phyloP scores from a whole-genome alignment of 2,797 vertebrate species.

The Scolopax bukidnonensis region DNA sequence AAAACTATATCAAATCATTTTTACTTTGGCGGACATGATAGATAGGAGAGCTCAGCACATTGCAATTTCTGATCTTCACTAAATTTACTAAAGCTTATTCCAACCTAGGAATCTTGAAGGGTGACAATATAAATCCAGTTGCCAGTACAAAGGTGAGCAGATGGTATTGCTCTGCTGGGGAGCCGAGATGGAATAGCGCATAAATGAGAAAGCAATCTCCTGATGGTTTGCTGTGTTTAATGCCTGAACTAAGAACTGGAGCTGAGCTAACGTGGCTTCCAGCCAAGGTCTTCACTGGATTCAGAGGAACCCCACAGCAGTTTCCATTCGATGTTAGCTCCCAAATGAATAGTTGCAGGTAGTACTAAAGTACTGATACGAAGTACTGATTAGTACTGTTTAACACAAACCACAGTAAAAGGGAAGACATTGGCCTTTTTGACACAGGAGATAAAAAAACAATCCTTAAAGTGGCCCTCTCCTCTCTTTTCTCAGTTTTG shows the following conservation, averaged over 20 bases:
- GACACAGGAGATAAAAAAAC: background rate
- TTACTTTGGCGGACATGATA: background rate
- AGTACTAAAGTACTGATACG: background rate
- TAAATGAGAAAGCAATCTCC: constrained; percentile 51
- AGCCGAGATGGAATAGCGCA: constrained; percentile 16
- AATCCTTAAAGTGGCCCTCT: background rate
- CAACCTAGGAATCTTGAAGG: background rate
- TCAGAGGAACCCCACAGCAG: background rate
- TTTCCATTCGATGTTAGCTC: background rate
- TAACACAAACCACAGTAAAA: background rate
- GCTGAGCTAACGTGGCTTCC: background rate
- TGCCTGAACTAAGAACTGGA: constrained; percentile 24
- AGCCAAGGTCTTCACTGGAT: background rate
- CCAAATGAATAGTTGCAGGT: background rate
- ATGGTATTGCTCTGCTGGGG: constrained; percentile 15
- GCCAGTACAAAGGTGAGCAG: constrained; percentile 19
- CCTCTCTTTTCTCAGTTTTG: background rate
- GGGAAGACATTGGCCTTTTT: background rate
- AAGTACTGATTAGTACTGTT: background rate
- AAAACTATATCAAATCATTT: background rate
- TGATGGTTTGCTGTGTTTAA: constrained; percentile 41
- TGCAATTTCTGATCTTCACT: background rate
- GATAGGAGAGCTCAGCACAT: background rate
- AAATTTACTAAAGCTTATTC: background rate
- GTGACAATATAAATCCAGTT: constrained; percentile 24